Evolutionary conservation across 2,113 vertebrate genomes (phyloP).

Genomic region (Coptodon bakossiorum): DNA sequence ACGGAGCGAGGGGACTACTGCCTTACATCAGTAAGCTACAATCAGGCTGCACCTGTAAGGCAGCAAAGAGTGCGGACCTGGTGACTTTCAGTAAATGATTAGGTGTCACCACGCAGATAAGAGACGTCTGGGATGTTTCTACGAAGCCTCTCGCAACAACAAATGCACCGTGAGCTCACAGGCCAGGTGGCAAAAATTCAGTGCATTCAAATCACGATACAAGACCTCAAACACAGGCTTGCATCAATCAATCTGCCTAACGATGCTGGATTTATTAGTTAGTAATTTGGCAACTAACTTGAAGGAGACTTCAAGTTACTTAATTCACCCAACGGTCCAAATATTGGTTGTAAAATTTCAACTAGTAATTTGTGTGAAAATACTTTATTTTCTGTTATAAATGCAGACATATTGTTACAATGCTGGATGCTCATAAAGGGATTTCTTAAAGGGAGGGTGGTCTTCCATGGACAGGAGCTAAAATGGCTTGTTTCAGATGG

Average conservation of each 20-base stretch:
- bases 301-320: background rate
- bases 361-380: background rate
- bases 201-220: background rate
- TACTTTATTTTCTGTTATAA: background rate
- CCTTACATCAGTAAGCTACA: background rate
- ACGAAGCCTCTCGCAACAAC: background rate
- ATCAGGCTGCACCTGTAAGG: background rate
- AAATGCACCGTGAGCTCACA: background rate
- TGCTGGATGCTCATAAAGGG: background rate
- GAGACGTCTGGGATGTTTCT: background rate
- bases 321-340: background rate
- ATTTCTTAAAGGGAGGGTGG: background rate
- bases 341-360: background rate
- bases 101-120: background rate
- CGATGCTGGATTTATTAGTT: background rate
- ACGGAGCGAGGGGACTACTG: rapidly evolving
- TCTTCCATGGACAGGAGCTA: background rate
- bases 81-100: background rate
- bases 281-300: background rate
- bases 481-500: background rate
- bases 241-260: background rate
- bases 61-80: background rate
- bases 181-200: background rate
- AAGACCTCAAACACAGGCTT: background rate
- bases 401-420: background rate